Conservation (phyloP, 2,113 vertebrate genomes). For the Indicator indicator region DNA sequence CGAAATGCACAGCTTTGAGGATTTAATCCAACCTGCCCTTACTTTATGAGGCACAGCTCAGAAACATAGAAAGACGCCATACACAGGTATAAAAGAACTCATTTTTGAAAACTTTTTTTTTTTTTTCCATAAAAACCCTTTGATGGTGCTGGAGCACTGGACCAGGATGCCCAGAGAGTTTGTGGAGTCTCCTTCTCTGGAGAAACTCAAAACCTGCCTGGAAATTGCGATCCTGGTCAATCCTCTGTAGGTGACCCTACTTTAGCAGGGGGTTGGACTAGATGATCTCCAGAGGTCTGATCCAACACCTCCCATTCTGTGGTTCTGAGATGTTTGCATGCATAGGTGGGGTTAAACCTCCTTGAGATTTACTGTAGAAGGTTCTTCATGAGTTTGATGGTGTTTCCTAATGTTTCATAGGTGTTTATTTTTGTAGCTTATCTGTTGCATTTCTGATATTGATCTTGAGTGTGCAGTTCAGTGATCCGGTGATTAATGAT, state of each 20-base stretch:
- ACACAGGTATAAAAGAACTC: neutral
- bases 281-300: no score
- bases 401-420: neutral
- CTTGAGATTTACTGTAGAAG: neutral
- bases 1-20: neutral
- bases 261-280: no score
- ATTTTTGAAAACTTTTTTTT: neutral
- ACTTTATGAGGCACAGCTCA: neutral
- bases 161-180: no score
- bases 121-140: no score
- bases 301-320: no score
- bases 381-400: neutral
- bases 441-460: neutral
- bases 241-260: no score
- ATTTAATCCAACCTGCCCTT: neutral
- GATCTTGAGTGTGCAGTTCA: neutral
- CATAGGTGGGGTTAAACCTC: rapidly evolving
- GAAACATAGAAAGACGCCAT: neutral
- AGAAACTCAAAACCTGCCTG: no score
- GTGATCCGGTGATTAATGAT: neutral
- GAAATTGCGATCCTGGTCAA: no score
- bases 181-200: no score
- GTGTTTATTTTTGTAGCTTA: neutral
- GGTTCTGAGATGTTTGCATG: neutral
- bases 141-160: no score